A percentile compares a stretch with the other conserved stretches of the same genome.
These are phyloP conservation scores for Atethmia centrago DNA, from an alignment of 2,888 invertebrate species.

Conservation along the genomic window DNA sequence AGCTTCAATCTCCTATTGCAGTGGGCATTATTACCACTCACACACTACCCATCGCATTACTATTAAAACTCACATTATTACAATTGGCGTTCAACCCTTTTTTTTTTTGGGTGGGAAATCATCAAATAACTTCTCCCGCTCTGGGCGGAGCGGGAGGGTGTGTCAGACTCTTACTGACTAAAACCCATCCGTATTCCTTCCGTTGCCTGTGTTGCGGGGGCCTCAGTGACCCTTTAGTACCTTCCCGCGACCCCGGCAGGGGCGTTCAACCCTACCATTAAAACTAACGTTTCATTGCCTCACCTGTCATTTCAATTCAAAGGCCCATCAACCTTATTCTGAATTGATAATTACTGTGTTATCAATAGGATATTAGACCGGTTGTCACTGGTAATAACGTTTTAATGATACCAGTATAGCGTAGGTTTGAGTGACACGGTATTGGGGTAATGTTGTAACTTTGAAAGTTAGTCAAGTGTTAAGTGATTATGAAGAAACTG, in stretches of 20 bases:
- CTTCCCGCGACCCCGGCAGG: too few relatives aligned
- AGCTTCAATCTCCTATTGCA: background rate
- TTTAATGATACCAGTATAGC: conserved; percentile 49
- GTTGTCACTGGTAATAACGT: conserved; percentile 52
- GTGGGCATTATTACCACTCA: background rate
- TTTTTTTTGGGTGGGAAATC: too few relatives aligned
- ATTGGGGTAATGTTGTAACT: conserved; percentile 24
- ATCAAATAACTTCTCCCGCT: too few relatives aligned
- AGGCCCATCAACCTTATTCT: conserved; percentile 55
- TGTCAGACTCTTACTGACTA: too few relatives aligned
- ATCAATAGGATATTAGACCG: conserved; percentile 52
- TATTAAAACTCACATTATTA: conserved; percentile 17
- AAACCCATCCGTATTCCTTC: too few relatives aligned
- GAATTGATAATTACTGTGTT: conserved; percentile 29
- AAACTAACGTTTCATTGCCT: conserved; percentile 14
- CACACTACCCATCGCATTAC: background rate
- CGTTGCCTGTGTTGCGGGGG: too few relatives aligned
- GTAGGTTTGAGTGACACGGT: conserved; percentile 25
- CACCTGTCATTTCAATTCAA: conserved; percentile 32
- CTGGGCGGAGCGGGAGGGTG: too few relatives aligned
- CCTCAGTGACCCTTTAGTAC: too few relatives aligned
- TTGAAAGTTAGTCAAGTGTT: background rate
- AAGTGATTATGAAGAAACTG: background rate
- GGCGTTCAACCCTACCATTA: conserved; percentile 6
- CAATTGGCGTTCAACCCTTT: conserved; percentile 2